These are phyloP conservation scores for Eucidaris tribuloides DNA, from an alignment of 35 echinoderm and acorn worm genomes.

Conservation along the genomic window DNA sequence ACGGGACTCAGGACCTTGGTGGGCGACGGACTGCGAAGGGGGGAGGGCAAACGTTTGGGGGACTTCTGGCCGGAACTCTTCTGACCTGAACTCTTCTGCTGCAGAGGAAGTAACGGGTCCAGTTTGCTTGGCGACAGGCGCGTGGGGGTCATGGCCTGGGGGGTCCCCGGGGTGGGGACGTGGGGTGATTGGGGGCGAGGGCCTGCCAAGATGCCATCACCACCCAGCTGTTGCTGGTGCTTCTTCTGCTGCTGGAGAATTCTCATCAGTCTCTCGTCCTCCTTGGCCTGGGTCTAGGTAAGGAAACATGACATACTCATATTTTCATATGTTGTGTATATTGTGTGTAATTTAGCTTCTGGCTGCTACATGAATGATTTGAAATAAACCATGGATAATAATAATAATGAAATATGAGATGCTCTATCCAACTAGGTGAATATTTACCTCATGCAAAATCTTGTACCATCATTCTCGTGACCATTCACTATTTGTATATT, in stretches of 20 bases:
- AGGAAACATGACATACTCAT: too few relatives aligned
- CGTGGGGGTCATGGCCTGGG: constrained; percentile 1
- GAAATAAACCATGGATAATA: too few relatives aligned
- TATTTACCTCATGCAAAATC: too few relatives aligned
- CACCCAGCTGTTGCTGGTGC: constrained; percentile 48
- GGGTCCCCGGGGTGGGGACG: background rate
- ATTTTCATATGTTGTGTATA: too few relatives aligned
- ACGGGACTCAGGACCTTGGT: background rate
- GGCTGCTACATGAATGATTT: too few relatives aligned
- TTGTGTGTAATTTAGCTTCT: too few relatives aligned
- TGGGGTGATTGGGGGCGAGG: background rate
- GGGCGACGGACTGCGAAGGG: background rate
- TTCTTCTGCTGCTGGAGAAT: constrained; percentile 69
- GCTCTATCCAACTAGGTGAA: too few relatives aligned
- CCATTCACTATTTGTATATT: too few relatives aligned
- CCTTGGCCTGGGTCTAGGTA: constrained; percentile 61
- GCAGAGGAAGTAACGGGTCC: background rate
- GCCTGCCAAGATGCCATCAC: background rate
- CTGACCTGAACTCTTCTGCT: background rate
- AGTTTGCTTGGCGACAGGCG: constrained; percentile 14
- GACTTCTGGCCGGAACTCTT: constrained; percentile 22
- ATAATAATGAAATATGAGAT: too few relatives aligned
- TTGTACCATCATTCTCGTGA: too few relatives aligned
- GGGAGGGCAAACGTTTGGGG: background rate
- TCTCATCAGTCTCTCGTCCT: constrained; percentile 75